Percentiles rank a stretch among this genome's conserved stretches.
Evolutionary conservation across 37 sponge, comb jelly and placozoan genomes (phyloP).

Genomic region (Cliona cf. orientalis): DNA sequence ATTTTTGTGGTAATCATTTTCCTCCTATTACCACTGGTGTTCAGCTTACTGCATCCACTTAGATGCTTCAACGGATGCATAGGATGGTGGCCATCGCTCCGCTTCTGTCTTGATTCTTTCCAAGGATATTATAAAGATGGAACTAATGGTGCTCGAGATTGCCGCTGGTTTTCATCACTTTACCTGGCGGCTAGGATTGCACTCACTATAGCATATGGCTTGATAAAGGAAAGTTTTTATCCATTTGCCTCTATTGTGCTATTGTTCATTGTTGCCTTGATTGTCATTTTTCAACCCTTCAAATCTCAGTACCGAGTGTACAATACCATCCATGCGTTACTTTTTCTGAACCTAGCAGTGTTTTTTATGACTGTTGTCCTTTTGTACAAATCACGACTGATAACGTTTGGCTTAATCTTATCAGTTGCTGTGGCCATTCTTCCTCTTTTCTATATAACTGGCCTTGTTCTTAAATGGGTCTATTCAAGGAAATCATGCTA

Average conservation of each 20-base stretch:
- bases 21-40: constrained; percentile 7
- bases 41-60: constrained; percentile 11
- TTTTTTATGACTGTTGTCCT: no score
- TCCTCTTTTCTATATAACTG: no score
- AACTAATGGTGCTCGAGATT: constrained; percentile 22
- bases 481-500: no score
- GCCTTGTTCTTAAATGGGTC: no score
- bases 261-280: background rate
- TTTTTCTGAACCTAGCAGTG: no score
- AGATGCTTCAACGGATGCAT: no score
- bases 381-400: no score
- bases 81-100: no score
- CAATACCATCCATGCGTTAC: no score
- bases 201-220: background rate
- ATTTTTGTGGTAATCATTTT: constrained; percentile 27
- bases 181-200: background rate
- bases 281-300: background rate
- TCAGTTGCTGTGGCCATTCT: no score
- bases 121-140: constrained; percentile 32
- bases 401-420: no score
- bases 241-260: background rate
- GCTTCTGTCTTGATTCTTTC: constrained; percentile 19
- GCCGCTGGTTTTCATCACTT: constrained; percentile 25
- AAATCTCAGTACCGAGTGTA: background rate
- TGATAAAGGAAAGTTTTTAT: background rate